These are phyloP conservation scores for Halotydeus destructor DNA, from an alignment of 1,140 invertebrate genomes.

Conservation along the genomic window DNA sequence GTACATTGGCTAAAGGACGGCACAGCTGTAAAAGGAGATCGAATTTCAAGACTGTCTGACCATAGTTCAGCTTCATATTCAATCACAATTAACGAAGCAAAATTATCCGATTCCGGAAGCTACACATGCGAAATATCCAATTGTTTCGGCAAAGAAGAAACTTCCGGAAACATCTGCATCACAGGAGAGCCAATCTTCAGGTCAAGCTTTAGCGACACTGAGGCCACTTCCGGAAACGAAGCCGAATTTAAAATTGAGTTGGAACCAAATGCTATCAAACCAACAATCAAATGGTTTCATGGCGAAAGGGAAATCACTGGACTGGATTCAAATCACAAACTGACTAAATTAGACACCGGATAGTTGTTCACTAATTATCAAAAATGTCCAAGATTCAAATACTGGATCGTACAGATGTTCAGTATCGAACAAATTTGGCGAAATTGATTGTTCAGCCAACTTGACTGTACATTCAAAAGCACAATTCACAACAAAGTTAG, in stretches of 20 bases:
- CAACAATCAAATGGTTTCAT: constrained; percentile 50
- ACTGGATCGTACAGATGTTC: constrained; percentile 62
- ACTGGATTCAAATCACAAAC: constrained; percentile 39
- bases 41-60: no score
- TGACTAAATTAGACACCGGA: constrained; percentile 59
- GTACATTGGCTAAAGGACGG: constrained; percentile 15
- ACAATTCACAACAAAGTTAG: constrained; percentile 38
- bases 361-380: constrained; percentile 44
- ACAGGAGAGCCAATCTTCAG: no score
- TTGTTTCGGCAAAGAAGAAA: no score
- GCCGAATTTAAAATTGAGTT: no score
- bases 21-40: constrained; percentile 27
- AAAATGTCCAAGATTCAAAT: constrained; percentile 45
- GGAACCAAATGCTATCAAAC: no score
- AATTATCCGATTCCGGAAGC: constrained; percentile 33
- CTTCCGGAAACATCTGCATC: no score
- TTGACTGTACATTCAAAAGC: constrained; percentile 49
- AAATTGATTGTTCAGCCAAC: constrained; percentile 40
- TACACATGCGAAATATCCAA: constrained; percentile 33
- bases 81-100: constrained; percentile 32
- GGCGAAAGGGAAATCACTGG: constrained; percentile 32
- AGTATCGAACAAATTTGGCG: no score
- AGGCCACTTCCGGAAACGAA: no score
- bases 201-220: no score
- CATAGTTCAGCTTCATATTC: no score